A percentile compares a stretch with the other conserved stretches of the same genome.
Conservation (phyloP, 2,888 invertebrate species). For the Ormia ochracea region DNA sequence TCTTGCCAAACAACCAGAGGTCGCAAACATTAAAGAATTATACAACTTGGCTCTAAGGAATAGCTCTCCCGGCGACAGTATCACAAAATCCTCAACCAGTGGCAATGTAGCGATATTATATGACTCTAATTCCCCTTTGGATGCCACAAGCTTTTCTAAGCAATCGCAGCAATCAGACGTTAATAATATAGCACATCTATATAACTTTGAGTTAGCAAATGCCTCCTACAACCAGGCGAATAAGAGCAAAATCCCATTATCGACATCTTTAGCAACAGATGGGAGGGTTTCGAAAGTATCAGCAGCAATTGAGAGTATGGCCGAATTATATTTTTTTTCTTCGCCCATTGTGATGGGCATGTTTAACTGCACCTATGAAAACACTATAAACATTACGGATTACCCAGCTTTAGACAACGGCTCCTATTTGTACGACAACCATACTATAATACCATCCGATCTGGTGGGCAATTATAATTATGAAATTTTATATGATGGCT, state of each 20-base stretch:
- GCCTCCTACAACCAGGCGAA: background rate
- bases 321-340: background rate
- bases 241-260: background rate
- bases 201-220: background rate
- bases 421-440: constrained; percentile 6
- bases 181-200: background rate
- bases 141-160: background rate
- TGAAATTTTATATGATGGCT: constrained; percentile 6
- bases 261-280: background rate
- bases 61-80: no score
- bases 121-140: background rate
- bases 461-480: constrained; percentile 22
- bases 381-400: constrained; percentile 14
- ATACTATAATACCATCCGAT: background rate
- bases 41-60: no score
- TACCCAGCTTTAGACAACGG: background rate
- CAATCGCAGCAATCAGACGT: background rate
- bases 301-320: background rate
- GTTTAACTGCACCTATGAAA: constrained; percentile 17
- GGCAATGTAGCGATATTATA: background rate
- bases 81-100: no score
- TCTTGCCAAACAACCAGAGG: no score
- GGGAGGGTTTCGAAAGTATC: background rate
- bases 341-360: background rate
- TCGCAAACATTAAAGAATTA: no score